These are phyloP conservation scores for Rhyacophila evoluta DNA, from an alignment of 2,888 invertebrate species.

Conservation along the genomic window DNA sequence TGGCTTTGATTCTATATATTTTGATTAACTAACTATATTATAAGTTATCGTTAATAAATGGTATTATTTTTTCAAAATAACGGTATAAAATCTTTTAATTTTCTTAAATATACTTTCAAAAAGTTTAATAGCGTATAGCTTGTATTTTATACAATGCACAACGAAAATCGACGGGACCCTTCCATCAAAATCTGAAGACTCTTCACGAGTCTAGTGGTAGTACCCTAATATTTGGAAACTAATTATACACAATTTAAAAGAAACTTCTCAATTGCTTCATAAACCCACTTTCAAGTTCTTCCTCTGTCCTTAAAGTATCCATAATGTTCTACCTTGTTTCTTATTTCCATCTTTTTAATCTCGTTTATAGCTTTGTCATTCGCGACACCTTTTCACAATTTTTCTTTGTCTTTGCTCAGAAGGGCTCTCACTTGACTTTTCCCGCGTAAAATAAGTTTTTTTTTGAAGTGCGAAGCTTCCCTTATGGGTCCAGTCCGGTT, in stretches of 20 bases:
- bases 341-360: conserved; percentile 50
- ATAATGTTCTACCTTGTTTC: conserved; percentile 26
- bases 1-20: too few relatives aligned
- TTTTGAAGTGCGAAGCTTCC: conserved; percentile 1
- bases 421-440: conserved; percentile 17
- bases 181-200: neutral
- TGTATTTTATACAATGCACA: neutral
- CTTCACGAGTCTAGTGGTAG: neutral
- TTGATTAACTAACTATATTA: too few relatives aligned
- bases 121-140: neutral
- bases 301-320: conserved; percentile 20
- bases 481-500: neutral
- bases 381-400: conserved; percentile 40
- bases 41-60: too few relatives aligned
- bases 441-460: conserved; percentile 11
- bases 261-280: conserved; percentile 38
- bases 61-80: too few relatives aligned
- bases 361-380: conserved; percentile 50
- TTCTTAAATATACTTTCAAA: too few relatives aligned
- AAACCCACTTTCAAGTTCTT: conserved; percentile 34
- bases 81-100: too few relatives aligned
- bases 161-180: neutral
- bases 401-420: conserved; percentile 43
- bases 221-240: neutral
- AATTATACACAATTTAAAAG: conserved; percentile 16